These are phyloP conservation scores for Anolis sagrei DNA, from an alignment of 2,113 vertebrate species.

Conservation along the genomic window DNA sequence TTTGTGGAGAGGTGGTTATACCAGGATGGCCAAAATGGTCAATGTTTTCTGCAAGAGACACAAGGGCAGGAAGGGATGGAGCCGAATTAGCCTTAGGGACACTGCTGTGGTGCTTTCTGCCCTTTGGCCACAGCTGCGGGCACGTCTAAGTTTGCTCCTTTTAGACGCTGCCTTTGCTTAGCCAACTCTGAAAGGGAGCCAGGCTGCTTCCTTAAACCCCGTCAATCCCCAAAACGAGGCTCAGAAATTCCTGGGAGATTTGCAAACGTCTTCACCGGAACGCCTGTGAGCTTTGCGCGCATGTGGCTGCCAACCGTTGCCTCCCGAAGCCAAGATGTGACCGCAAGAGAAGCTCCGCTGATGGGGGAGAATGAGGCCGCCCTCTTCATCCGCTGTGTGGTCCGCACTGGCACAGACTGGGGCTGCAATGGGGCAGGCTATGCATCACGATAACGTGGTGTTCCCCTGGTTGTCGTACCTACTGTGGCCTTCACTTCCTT, in stretches of 20 bases:
- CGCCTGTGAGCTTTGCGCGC: constrained; percentile 40
- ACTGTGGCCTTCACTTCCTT: too few species aligned
- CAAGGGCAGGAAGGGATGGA: too few species aligned
- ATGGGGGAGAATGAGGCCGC: constrained; percentile 40
- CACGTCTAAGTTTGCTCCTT: not conserved
- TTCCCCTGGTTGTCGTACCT: too few species aligned
- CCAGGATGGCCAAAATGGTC: too few species aligned
- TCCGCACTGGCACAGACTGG: constrained; percentile 14
- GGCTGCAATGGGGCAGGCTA: too few species aligned
- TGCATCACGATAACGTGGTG: too few species aligned
- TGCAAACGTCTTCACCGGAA: constrained; percentile 5
- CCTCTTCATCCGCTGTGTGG: constrained; percentile 26
- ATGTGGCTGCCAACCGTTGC: constrained; percentile 52
- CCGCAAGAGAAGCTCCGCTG: not conserved
- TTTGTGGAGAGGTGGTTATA: too few species aligned
- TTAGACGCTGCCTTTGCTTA: not conserved
- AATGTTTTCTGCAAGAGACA: too few species aligned
- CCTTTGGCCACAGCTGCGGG: not conserved
- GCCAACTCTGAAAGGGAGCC: constrained; percentile 27
- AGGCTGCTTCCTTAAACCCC: constrained; percentile 37
- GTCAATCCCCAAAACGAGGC: not conserved
- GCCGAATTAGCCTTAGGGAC: too few species aligned
- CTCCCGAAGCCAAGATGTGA: constrained; percentile 42
- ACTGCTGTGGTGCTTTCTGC: not conserved
- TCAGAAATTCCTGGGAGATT: constrained; percentile 40